Evolutionary conservation across 2,888 invertebrate species (phyloP).

Genomic region (Andricus quercusramuli): DNA sequence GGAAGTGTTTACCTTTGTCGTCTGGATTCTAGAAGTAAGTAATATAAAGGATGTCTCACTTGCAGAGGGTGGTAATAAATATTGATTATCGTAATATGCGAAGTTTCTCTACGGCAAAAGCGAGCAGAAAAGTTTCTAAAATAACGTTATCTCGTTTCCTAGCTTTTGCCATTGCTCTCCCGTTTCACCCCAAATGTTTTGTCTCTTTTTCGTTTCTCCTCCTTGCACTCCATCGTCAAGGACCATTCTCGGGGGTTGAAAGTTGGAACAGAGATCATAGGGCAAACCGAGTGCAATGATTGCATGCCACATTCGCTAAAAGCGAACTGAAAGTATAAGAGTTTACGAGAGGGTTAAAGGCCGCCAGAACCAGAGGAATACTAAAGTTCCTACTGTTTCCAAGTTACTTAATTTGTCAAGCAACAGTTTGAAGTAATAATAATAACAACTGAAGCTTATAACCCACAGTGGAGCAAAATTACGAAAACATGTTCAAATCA

Average conservation of each 20-base stretch:
- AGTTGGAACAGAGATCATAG: background rate
- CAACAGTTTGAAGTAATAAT: constrained; percentile 22
- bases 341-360: background rate
- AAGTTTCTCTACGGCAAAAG: constrained; percentile 43
- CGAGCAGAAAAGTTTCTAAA: constrained; percentile 33
- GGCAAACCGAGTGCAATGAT: constrained; percentile 9
- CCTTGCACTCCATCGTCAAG: constrained; percentile 5
- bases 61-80: constrained; percentile 49
- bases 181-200: constrained; percentile 12
- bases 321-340: background rate
- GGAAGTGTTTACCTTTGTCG: constrained; percentile 26
- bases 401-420: background rate
- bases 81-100: constrained; percentile 51
- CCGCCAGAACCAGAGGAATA: constrained; percentile 10
- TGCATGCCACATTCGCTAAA: constrained; percentile 22
- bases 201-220: background rate
- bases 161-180: background rate
- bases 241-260: constrained; percentile 3
- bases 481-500: background rate
- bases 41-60: constrained; percentile 40
- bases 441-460: constrained; percentile 15
- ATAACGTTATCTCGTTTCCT: constrained; percentile 10
- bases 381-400: constrained; percentile 12
- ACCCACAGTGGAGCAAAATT: background rate
- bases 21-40: constrained; percentile 1